Conservation (phyloP, 2,113 vertebrate species). For the Nyctibius bracteatus region DNA sequence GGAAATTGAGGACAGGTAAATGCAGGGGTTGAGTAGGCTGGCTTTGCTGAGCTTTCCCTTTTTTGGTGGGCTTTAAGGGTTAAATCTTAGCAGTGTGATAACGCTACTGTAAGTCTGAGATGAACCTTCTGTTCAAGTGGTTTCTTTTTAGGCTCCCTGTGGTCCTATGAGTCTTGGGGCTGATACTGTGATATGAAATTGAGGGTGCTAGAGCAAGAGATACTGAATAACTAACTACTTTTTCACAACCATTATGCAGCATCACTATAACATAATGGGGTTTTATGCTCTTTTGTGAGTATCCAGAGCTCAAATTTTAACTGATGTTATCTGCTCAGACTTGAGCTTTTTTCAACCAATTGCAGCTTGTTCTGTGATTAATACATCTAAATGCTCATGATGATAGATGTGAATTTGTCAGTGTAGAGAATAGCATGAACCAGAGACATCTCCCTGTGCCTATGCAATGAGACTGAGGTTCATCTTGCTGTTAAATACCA, state of each 20-base stretch:
- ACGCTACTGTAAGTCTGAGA: not conserved
- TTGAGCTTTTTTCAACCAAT: not conserved
- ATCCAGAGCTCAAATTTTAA: not conserved
- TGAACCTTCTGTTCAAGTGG: not conserved
- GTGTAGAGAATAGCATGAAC: not conserved
- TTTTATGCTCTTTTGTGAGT: not conserved
- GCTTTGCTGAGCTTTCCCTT: constrained; percentile 41
- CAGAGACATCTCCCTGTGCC: not conserved
- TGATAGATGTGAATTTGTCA: not conserved
- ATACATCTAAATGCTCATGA: not conserved
- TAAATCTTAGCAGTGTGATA: not conserved
- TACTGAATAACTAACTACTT: not conserved
- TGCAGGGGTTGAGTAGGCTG: constrained; percentile 35
- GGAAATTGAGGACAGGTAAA: constrained; percentile 80
- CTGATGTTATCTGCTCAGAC: not conserved
- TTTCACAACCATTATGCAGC: not conserved
- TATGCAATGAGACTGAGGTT: not conserved
- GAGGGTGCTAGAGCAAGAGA: not conserved
- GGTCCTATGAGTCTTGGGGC: not conserved
- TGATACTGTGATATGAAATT: not conserved
- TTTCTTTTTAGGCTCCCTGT: not conserved
- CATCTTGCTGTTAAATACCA: not conserved
- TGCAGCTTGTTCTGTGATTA: not conserved
- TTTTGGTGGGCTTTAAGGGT: not conserved
- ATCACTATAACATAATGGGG: not conserved